Conservation (phyloP, 1,140 invertebrate genomes). For the Diachasma alloeum region DNA sequence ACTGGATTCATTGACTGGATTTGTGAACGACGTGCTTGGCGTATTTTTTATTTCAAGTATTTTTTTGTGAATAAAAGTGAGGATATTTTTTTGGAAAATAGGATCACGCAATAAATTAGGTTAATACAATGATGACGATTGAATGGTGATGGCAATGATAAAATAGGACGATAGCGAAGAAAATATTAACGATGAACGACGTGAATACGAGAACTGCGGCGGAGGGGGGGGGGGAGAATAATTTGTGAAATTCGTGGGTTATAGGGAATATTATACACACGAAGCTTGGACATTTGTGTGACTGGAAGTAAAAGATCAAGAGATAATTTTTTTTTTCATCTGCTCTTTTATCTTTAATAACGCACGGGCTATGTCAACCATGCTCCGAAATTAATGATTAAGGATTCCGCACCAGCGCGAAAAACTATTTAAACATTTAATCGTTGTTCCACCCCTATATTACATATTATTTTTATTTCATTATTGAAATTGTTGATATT, state of each 20-base stretch:
- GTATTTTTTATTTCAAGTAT: no score
- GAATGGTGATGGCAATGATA: no score
- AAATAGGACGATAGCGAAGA: no score
- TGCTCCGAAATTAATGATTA: slow-evolving; percentile 32
- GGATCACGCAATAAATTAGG: no score
- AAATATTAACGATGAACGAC: no score
- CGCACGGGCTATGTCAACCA: not conserved
- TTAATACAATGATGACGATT: no score
- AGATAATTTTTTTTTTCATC: slow-evolving; percentile 8
- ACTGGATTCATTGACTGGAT: no score
- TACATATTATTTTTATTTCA: slow-evolving; percentile 28
- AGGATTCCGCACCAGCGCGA: slow-evolving; percentile 60
- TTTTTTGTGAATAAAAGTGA: no score
- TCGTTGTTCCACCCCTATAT: slow-evolving; percentile 30
- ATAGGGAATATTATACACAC: not conserved
- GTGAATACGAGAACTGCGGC: no score
- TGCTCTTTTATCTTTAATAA: slow-evolving; percentile 12
- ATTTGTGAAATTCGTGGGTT: not conserved
- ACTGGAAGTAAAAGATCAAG: slow-evolving; percentile 2
- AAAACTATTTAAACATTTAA: slow-evolving; percentile 38
- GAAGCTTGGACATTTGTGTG: slow-evolving; percentile 10
- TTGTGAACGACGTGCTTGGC: no score
- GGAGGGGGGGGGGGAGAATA: not conserved
- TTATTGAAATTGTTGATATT: slow-evolving; percentile 49
- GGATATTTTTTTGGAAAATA: no score